Percentiles rank a stretch among this genome's conserved stretches.
phyloP scores from a whole-genome alignment of 2,888 invertebrate species.

The Eupsilia transversa region DNA sequence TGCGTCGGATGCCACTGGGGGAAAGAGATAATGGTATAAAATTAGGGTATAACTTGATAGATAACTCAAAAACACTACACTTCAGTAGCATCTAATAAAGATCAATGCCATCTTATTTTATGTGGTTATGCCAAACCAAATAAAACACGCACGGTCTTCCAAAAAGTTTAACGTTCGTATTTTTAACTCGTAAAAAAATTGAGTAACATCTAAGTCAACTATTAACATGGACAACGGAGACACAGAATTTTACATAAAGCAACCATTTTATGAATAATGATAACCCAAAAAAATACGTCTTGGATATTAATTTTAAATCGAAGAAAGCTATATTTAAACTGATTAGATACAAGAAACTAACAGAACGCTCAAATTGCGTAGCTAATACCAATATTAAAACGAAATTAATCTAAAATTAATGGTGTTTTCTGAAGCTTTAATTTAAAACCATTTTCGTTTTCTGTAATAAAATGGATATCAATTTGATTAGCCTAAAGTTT shows the following conservation, averaged over 20 bases:
- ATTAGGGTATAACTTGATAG: neutral
- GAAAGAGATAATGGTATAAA: neutral
- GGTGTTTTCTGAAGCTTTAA: constrained; percentile 21
- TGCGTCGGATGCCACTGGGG: neutral
- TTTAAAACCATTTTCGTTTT: constrained; percentile 30
- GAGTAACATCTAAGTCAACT: neutral
- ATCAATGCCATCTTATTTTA: too few relatives aligned
- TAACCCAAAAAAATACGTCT: constrained; percentile 31
- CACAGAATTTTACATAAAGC: neutral
- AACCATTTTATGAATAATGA: constrained; percentile 42
- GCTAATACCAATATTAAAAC: constrained; percentile 41
- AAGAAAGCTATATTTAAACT: constrained; percentile 29
- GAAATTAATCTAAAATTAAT: constrained; percentile 45
- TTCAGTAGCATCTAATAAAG: neutral
- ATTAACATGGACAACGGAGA: constrained; percentile 4
- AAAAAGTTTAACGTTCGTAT: too few relatives aligned
- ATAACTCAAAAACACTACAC: neutral
- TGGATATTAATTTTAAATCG: constrained; percentile 29
- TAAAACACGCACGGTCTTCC: neutral
- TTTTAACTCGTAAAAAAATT: neutral
- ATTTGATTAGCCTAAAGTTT: constrained; percentile 45
- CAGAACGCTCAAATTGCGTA: constrained; percentile 34
- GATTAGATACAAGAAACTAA: constrained; percentile 44
- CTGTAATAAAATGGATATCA: constrained; percentile 35
- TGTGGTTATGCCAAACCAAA: too few relatives aligned